These are phyloP conservation scores for Nasonia longicornis DNA, from an alignment of 1,140 invertebrate genomes.

Conservation along the genomic window DNA sequence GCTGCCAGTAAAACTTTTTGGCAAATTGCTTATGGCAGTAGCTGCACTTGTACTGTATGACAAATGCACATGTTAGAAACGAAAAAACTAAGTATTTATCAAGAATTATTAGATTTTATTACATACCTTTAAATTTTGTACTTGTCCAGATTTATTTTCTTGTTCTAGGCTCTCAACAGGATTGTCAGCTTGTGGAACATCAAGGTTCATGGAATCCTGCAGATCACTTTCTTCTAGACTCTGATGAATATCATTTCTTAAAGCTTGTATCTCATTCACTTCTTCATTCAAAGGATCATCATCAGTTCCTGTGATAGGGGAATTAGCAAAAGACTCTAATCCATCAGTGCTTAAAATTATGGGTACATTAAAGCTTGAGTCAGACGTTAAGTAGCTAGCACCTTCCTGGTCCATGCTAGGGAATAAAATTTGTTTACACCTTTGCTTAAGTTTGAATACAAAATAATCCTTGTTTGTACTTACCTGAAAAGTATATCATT, in stretches of 20 bases:
- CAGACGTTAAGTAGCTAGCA: conserved; percentile 61
- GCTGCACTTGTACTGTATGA: conserved; percentile 65
- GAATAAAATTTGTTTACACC: conserved; percentile 25
- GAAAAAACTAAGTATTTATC: conserved; percentile 33
- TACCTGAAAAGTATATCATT: conserved; percentile 66
- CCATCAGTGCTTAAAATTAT: conserved; percentile 63
- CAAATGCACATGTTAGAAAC: conserved; percentile 41
- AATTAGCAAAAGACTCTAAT: conserved; percentile 58
- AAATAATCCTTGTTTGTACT: conserved; percentile 35
- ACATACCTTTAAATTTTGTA: conserved; percentile 63
- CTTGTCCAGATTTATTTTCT: conserved; percentile 52
- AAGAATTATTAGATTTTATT: conserved; percentile 13
- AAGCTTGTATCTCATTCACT: conserved; percentile 50
- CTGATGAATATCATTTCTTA: conserved; percentile 52
- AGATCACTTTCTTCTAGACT: conserved; percentile 45
- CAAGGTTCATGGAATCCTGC: conserved; percentile 37
- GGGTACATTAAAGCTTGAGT: conserved; percentile 62
- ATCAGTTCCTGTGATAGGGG: conserved; percentile 53
- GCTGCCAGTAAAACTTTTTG: conserved; percentile 71
- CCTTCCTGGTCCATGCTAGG: conserved; percentile 65
- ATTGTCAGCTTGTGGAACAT: conserved; percentile 33
- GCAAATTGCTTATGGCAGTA: conserved; percentile 71
- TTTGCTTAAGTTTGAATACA: conserved; percentile 5
- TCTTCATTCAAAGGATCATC: conserved; percentile 54
- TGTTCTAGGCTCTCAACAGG: conserved; percentile 43